Evolutionary conservation across 2,797 vertebrate species (phyloP), one percentile per base, ranked within the genome.

Genomic region (Helicolenus hilgendorfi): DNA sequence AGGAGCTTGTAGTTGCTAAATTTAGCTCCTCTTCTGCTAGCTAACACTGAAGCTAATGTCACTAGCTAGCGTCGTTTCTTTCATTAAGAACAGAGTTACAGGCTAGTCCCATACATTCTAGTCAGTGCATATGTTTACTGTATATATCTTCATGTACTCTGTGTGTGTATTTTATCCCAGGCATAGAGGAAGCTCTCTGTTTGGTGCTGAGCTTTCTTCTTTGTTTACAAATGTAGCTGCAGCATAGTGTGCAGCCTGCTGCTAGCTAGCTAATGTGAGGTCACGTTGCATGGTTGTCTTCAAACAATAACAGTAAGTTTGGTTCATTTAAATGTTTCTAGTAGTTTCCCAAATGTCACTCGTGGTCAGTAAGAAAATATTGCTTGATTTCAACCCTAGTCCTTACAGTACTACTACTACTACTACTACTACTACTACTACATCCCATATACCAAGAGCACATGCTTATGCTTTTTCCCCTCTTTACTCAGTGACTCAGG

Each of bases 221-320:
- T 95, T 96, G 96, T 96, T 96, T 96, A 96, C 95, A 95, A 89
- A 81, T 91, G 88, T 91, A 95, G 91, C 92, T 2, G 15, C 85
- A 89, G 82, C 73, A 77, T 14, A 18, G 63, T 45, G 27, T 72
- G 38, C 71, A 75, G 27, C 13, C 26, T 56, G 63, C 45, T 81
- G 36, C 24, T 20, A 38, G 82, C 67, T 82, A 71, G 33, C 45
- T 27, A 5, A 20, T 38, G 6, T 27, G 49, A 27, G 26, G 7
- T 58, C 64, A 70, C 59, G 18, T 49, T 53, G 58, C 2, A 0
- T 27, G 2, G 15, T 55, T 72, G 27, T 20, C 3, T 72, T 5
- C n/a, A 38, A 33, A 35, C 18, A 22, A n/a, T 9, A 24, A 35
- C 45, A 71, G 10, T 24, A 0, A 10, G 24, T 18, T 36, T 0